Conservation (phyloP, 2,888 invertebrate genomes). For the Colostygia pectinataria region DNA sequence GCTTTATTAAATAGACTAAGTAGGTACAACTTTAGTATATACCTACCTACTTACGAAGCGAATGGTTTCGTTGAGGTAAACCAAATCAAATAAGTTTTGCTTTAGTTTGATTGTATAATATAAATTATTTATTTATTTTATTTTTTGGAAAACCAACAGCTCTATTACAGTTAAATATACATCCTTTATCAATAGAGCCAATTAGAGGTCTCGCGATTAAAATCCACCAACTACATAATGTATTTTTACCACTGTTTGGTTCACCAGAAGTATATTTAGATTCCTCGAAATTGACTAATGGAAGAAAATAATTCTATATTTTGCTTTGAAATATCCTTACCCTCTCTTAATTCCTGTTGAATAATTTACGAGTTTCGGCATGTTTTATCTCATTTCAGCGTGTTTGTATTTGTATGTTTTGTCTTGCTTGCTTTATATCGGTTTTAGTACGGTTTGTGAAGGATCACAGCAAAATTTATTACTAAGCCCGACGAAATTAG, state of each 20-base stretch:
- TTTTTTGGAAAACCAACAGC: too few relatives aligned
- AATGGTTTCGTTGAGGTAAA: neutral
- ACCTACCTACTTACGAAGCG: too few relatives aligned
- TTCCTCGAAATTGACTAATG: conserved; percentile 28
- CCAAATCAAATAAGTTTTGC: neutral
- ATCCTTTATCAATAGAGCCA: too few relatives aligned
- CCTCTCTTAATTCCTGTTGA: conserved; percentile 28
- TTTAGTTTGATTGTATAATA: too few relatives aligned
- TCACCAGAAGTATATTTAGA: conserved; percentile 2
- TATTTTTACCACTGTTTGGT: too few relatives aligned
- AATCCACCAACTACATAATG: too few relatives aligned
- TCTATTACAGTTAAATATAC: too few relatives aligned
- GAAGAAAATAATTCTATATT: conserved; percentile 26
- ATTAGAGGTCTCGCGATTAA: too few relatives aligned
- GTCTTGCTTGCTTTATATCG: conserved; percentile 6
- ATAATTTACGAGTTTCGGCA: conserved; percentile 28
- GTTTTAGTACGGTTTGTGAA: conserved; percentile 14
- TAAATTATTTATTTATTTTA: too few relatives aligned
- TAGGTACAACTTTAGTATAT: too few relatives aligned
- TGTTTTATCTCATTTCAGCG: conserved; percentile 8
- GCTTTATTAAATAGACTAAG: too few relatives aligned
- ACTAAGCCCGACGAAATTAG: conserved; percentile 1
- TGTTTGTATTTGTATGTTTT: conserved; percentile 8
- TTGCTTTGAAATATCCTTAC: conserved; percentile 20
- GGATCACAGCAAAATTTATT: conserved; percentile 14